A percentile compares a stretch with the other conserved stretches of the same genome.
Conservation (phyloP, 2,113 vertebrate genomes). For the Polyodon spathula region DNA sequence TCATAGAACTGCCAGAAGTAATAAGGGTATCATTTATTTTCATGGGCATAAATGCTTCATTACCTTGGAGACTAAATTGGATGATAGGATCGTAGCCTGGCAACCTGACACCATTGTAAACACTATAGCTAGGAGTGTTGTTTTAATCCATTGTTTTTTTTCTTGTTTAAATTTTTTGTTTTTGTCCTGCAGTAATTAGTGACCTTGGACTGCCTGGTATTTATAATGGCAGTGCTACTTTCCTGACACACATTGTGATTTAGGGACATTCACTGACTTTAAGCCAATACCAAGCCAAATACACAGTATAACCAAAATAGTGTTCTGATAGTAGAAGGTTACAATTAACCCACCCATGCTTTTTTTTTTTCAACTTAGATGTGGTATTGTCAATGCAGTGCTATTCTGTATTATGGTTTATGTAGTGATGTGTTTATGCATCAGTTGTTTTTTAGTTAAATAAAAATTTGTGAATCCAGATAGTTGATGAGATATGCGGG, state of each 20-base stretch:
- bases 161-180: constrained; percentile 21
- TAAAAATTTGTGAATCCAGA: no score
- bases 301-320: background rate
- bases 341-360: constrained; percentile 25
- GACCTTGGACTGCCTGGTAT: constrained; percentile 19
- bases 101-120: constrained; percentile 26
- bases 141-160: constrained; percentile 22
- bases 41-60: no score
- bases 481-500: no score
- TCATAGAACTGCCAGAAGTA: no score
- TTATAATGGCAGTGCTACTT: constrained; percentile 36
- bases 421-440: no score
- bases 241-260: constrained; percentile 35
- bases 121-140: constrained; percentile 27
- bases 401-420: constrained; percentile 26
- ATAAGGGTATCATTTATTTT: no score
- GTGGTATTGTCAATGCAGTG: constrained; percentile 22
- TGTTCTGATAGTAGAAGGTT: constrained; percentile 17
- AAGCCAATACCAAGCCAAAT: constrained; percentile 14
- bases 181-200: constrained; percentile 32
- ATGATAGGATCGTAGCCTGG: constrained; percentile 12
- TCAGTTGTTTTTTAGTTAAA: no score
- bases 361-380: constrained; percentile 27
- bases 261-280: constrained; percentile 35
- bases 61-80: no score